Evolutionary conservation across 2,113 vertebrate genomes (phyloP).

Genomic region (Thunnus thynnus): DNA sequence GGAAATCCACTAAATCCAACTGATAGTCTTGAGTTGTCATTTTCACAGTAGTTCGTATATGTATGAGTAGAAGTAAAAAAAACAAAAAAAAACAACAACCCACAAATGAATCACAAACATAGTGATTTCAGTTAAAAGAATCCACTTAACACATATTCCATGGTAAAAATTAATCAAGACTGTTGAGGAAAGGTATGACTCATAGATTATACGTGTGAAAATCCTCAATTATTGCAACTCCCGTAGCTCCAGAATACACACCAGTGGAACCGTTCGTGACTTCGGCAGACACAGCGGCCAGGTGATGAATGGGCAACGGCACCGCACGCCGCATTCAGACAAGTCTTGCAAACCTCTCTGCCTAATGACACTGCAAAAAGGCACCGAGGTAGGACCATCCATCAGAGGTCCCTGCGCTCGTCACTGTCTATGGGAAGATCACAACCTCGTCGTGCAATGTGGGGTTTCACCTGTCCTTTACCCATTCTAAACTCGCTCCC

Average conservation of each 20-base stretch:
- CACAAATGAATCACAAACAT: neutral
- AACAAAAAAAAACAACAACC: neutral
- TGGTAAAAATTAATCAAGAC: slow-evolving; percentile 25
- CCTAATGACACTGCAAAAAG: slow-evolving; percentile 71
- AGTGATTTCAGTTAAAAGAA: neutral
- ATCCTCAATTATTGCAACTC: neutral
- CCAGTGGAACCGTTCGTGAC: slow-evolving; percentile 17
- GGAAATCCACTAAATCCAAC: slow-evolving; percentile 11
- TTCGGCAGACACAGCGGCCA: slow-evolving; percentile 35
- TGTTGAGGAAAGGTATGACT: slow-evolving; percentile 32
- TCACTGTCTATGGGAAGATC: slow-evolving; percentile 33
- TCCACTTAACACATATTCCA: neutral
- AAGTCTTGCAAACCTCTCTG: slow-evolving; percentile 56
- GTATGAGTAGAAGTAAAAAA: neutral
- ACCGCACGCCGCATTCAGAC: slow-evolving; percentile 55
- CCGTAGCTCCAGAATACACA: neutral
- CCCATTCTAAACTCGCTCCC: slow-evolving; percentile 21
- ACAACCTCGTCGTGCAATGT: slow-evolving; percentile 7
- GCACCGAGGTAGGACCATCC: slow-evolving; percentile 61
- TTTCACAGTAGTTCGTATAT: neutral
- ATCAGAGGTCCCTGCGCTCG: slow-evolving; percentile 55
- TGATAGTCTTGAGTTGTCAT: neutral
- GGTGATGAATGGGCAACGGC: slow-evolving; percentile 63
- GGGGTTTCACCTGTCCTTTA: slow-evolving; percentile 64
- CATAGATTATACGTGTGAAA: slow-evolving; percentile 14